These are phyloP conservation scores for Achlya flavicornis DNA, from an alignment of 2,888 invertebrate genomes.

Conservation along the genomic window DNA sequence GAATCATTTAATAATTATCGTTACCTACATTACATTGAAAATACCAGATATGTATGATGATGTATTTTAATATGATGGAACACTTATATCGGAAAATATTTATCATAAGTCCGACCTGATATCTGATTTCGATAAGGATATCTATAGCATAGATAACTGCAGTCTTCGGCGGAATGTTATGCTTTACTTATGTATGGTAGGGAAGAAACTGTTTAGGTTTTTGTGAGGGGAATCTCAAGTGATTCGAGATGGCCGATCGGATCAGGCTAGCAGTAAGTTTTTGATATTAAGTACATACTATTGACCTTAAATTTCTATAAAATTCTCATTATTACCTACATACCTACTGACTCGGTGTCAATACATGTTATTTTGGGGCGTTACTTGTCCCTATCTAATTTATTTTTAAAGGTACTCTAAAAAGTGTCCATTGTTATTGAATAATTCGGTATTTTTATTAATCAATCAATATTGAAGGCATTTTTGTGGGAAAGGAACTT, in stretches of 20 bases:
- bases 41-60: constrained; percentile 5
- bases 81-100: constrained; percentile 56
- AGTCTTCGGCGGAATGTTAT: constrained; percentile 53
- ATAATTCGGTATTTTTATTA: too few relatives aligned
- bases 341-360: too few relatives aligned
- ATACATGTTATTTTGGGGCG: too few relatives aligned
- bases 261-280: constrained; percentile 69
- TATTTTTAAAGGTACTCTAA: too few relatives aligned
- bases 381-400: too few relatives aligned
- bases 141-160: constrained; percentile 63
- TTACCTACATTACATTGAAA: not conserved
- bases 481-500: too few relatives aligned
- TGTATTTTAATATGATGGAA: constrained; percentile 32
- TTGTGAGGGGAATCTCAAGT: constrained; percentile 62
- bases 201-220: constrained; percentile 38
- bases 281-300: constrained; percentile 3
- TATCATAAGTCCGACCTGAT: constrained; percentile 53
- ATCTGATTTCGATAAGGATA: constrained; percentile 67
- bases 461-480: too few relatives aligned
- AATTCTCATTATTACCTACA: too few relatives aligned
- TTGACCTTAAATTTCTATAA: not conserved
- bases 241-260: constrained; percentile 63
- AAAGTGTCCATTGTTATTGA: too few relatives aligned
- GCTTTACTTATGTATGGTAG: constrained; percentile 46
- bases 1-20: not conserved